phyloP scores from a whole-genome alignment of 2,797 vertebrate genomes.

The Notamacropus eugenii region DNA sequence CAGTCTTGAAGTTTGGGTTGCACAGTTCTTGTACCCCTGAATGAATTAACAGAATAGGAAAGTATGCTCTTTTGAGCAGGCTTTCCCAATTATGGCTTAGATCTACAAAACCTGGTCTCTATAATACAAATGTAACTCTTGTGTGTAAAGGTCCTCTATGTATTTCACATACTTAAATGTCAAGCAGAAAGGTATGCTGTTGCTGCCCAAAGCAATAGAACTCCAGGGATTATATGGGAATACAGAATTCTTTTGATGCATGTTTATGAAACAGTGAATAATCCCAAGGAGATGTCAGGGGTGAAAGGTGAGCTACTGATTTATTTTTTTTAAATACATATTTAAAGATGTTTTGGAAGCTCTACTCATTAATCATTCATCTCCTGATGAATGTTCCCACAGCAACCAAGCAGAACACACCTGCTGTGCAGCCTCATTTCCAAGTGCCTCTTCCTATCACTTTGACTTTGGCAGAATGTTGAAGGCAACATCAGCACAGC shows the following conservation, averaged over 20 bases:
- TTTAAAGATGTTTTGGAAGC: constrained; percentile 38
- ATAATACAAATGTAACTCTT: constrained; percentile 30
- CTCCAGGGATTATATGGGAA: background rate
- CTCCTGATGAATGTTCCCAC: constrained; percentile 40
- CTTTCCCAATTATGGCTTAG: constrained; percentile 28
- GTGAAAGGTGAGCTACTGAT: constrained; percentile 17
- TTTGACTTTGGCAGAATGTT: background rate
- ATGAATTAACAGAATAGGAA: constrained; percentile 33
- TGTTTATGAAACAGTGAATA: constrained; percentile 23
- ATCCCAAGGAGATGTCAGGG: background rate
- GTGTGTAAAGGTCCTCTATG: background rate
- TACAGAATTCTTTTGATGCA: constrained; percentile 21
- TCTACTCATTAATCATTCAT: constrained; percentile 36
- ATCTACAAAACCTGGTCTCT: constrained; percentile 21
- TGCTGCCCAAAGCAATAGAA: constrained; percentile 14
- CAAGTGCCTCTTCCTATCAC: background rate
- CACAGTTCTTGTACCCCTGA: background rate
- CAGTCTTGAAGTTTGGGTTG: constrained; percentile 28
- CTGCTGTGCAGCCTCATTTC: constrained; percentile 24
- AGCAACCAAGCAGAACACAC: constrained; percentile 22
- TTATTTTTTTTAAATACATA: constrained; percentile 64
- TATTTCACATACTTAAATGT: constrained; percentile 12
- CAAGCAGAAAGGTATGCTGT: constrained; percentile 8
- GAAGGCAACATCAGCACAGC: constrained; percentile 26
- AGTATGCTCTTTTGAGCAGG: constrained; percentile 14